phyloP scores from a whole-genome alignment of 2,797 vertebrate species.

The Falco peregrinus region DNA sequence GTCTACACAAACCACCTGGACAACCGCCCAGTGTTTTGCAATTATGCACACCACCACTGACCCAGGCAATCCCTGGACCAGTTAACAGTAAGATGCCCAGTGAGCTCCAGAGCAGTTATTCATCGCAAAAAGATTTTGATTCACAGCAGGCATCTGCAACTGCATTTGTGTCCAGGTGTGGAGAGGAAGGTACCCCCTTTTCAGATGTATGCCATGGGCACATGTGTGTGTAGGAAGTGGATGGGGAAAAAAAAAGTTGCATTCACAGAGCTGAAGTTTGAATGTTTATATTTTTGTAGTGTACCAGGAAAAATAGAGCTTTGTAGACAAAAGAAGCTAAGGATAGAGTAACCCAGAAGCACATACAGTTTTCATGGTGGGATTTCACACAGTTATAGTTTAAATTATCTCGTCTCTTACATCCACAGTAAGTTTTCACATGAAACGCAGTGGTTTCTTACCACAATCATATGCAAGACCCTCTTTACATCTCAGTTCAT shows the following conservation, averaged over 20 bases:
- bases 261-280: neutral
- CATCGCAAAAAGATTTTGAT: neutral
- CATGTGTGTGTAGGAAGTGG: neutral
- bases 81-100: neutral
- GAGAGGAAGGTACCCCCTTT: neutral
- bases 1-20: constrained; percentile 8
- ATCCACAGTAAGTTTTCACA: neutral
- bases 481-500: constrained; percentile 4
- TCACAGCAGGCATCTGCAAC: neutral
- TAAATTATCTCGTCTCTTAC: neutral
- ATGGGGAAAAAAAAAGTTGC: neutral
- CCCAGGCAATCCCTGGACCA: constrained; percentile 39
- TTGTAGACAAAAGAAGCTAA: neutral
- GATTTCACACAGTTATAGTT: neutral
- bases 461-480: neutral
- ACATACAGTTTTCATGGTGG: neutral
- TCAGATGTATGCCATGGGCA: neutral
- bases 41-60: neutral
- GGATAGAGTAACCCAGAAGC: neutral
- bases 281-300: neutral
- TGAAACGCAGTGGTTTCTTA: constrained; percentile 20
- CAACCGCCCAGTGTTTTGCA: constrained; percentile 1
- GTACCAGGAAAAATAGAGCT: neutral
- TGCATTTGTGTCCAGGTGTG: fast-evolving
- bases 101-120: constrained; percentile 17